These are phyloP conservation scores for Prolemur simus DNA, from an alignment of 2,113 vertebrate genomes.

Conservation along the genomic window DNA sequence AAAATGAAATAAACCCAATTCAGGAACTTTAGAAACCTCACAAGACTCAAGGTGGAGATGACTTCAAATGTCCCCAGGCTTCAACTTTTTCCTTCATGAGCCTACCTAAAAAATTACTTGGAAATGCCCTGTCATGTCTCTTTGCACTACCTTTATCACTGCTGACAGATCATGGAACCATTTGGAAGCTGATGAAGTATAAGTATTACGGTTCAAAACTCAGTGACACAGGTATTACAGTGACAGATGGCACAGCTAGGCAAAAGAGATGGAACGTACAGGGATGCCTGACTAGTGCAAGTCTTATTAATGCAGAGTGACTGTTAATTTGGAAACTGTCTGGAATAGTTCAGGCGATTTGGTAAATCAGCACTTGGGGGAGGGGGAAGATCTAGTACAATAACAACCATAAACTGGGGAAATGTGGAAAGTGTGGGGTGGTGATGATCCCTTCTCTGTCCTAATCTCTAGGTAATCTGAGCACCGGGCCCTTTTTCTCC, in stretches of 20 bases:
- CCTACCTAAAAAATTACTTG: constrained; percentile 17
- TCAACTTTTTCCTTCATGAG: background rate
- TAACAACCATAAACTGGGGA: background rate
- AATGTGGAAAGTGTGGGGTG: background rate
- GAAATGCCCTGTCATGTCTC: constrained; percentile 31
- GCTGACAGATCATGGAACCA: background rate
- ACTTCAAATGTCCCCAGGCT: constrained; percentile 8
- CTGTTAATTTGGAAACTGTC: background rate
- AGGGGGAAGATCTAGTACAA: background rate
- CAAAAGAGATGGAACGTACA: background rate
- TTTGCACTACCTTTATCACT: background rate
- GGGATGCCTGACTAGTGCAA: background rate
- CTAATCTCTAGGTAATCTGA: background rate
- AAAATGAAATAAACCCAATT: background rate
- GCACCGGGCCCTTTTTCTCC: background rate
- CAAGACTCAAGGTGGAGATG: background rate
- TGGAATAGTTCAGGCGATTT: background rate
- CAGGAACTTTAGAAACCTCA: background rate
- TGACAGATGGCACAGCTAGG: background rate
- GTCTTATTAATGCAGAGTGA: background rate
- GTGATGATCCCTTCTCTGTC: background rate
- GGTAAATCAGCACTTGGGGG: background rate
- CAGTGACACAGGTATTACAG: background rate
- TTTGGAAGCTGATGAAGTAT: constrained; percentile 50
- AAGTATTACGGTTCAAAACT: constrained; percentile 41